Evolutionary conservation across 2,888 invertebrate genomes (phyloP), one percentile per base, ranked within the genome.

Genomic region (Trissolcus brochymenae): DNA sequence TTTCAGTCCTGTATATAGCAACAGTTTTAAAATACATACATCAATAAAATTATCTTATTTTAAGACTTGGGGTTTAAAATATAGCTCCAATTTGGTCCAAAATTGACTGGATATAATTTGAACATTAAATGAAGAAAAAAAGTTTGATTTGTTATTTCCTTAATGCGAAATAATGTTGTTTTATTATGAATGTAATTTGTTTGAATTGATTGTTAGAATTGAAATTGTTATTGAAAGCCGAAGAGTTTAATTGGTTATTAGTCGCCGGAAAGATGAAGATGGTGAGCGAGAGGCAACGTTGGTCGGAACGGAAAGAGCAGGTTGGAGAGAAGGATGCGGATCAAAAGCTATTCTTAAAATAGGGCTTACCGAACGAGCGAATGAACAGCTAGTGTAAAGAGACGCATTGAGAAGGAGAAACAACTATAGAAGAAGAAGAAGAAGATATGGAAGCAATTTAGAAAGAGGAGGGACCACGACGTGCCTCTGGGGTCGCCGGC

Each of bases 291-390:
- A 60, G n/a, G 51, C 53, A 40, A 61, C 54, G 29, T 59, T 56
- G 50, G 59, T 55, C 51, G 43, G 62, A 64, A 35, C 14, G 56
- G 62, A 61, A 64, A 67, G 62, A 25, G 55, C 50, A 43, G 54
- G 54, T 49, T 61, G 68, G 67, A 71, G 81, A 81, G 62, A 76
- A 81, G 82, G 81, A 83, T 79, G 78, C 77, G 80, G 84, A 82
- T 82, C 81, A 81, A 35, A 85, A 86, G 86, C 87, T 87, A 88
- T 87, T 88, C 88, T 89, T 88, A 89, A 89, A 88, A 88, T 89
- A 88, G 87, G 87, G 85, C 84, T 86, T 79, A 79, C 59, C 49
- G 68, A 74, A 76, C 55, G 73, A 74, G 79, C 76, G 79, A 82
- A 78, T 77, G 79, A 79, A 76, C 73, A 74, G 51, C 66, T 79